These are phyloP conservation scores for Ailuropoda melanoleuca DNA, from an alignment of 2,113 vertebrate species.

Conservation along the genomic window DNA sequence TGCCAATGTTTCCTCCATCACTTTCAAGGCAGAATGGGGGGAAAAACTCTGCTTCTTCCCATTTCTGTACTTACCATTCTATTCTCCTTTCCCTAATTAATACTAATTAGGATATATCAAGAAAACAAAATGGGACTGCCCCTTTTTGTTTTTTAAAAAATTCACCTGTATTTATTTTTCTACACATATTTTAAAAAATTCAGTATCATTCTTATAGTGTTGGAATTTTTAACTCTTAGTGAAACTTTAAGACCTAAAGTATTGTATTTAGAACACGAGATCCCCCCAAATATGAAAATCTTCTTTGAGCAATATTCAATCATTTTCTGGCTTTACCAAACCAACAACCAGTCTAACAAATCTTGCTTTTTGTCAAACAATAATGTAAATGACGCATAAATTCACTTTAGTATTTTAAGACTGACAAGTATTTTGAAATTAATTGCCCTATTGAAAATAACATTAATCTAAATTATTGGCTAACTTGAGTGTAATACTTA, in stretches of 20 bases:
- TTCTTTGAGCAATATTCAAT: background rate
- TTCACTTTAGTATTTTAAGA: background rate
- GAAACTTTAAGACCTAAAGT: background rate
- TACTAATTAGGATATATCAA: background rate
- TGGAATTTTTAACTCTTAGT: background rate
- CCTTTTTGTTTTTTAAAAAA: background rate
- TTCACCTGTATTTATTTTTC: background rate
- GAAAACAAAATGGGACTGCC: background rate
- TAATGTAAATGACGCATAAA: background rate
- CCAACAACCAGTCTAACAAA: background rate
- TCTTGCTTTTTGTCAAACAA: background rate
- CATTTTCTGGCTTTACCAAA: background rate
- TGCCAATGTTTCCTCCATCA: background rate
- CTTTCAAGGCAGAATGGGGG: background rate
- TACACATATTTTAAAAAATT: background rate
- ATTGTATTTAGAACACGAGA: background rate
- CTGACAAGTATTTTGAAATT: background rate
- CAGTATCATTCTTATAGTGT: background rate
- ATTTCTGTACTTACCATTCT: rapidly evolving
- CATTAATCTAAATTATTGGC: background rate
- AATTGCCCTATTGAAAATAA: background rate
- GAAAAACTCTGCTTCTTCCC: background rate
- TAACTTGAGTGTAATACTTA: background rate
- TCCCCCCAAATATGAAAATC: background rate
- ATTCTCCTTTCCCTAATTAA: background rate